Base-by-base conservation (phyloP, 92 coral and sea anemone species). In the Porites cylindrica region DNA sequence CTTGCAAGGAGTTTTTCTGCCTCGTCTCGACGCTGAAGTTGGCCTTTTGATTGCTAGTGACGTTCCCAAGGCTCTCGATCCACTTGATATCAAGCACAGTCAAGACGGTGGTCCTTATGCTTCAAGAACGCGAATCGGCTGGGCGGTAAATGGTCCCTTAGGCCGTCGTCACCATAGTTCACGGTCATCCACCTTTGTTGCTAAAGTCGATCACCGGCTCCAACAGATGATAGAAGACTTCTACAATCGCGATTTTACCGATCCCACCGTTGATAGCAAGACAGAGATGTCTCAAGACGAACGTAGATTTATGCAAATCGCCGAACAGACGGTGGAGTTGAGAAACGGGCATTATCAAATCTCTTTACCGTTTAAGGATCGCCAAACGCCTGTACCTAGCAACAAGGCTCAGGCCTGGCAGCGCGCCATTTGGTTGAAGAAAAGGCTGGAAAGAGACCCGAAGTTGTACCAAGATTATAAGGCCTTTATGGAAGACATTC, bases 81-180 rank as follows among this genome's bases (percentile, higher is more conserved):
- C 93, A 6, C 71, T 76, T 60, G 90, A 85, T 50, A 69, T 86
- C 16, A 86, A 66, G 68, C 84, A 85, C 54, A 86, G 93, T 58
- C 71, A 90, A 47, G 65, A 75, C 72, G 90, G 89, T 38, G 89
- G 90, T 38, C 86, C 90, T 13, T 86, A 81, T 51, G 75, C 90
- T 24, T 71, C 84, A 10, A 59, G 82, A 81, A 90, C 90, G 29
- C 24, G 61, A 50, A 17, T 88, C 9, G 91, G 94, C 16, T 87
- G 94, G 94, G 70, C 71, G 21, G 82, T 82, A 60, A 91, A 82
- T 59, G 91, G 86, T 17, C 91, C 89, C 52, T 32, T 91, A 66
- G 65, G 62, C 9, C 88, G 79, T 9, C 51, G 26, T 47, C 88
- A 12, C 38, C 65, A 68, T 50, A 38, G 54, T 8, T 52, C 76